Base-by-base conservation (phyloP, 2,113 vertebrate genomes). In the Vimba vimba region DNA sequence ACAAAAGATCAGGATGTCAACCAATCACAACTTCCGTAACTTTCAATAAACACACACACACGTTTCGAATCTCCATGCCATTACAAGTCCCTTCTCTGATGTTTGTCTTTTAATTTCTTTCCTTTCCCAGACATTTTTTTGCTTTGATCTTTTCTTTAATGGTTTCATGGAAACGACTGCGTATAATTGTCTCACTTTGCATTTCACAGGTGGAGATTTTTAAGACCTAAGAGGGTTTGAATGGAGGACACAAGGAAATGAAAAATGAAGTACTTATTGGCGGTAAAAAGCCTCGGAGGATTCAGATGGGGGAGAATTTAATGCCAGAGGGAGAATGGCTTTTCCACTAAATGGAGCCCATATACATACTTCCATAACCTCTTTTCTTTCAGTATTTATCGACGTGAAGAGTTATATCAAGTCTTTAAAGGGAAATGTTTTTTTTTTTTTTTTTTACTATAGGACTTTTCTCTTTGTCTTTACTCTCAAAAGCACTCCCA, bases 141-240 rank as follows among this genome's bases (percentile, higher is more conserved):
- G 27, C 64, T 82, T 69, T 82, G 80, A 82, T 82, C 62, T 55
- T 57, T 55, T 6, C 62, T 69, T 62, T 82, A 69, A 69, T 69
- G 64, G 62, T 52, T 27, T 66, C 43, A 81, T 6, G 4, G 59
- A 27, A 30, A 82, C 10, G n/a, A 62, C 43, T 68, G 62, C 45
- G 11, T 82, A 69, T 82, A 69, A 82, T 82, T 12, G 80, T 52
- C 45, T 82, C 43, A 23, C 43, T 68, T 68, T 6, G 25, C 30
- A 82, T 69, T 82, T 82, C 80, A 69, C 80, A 69, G 80, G 62
- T 82, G 45, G 62, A 82, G 80, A 36, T 52, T 82, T 69, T 36
- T 15, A 82, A 52, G 79, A 52, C 43, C 79, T 25, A 62, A 80
- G 13, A 62, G n/a, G 59, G 6, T 69, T 50, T 66, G 64, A 82